A percentile compares a stretch with the other conserved stretches of the same genome.
Conservation (phyloP, 2,113 vertebrate genomes). For the Capra hircus region DNA sequence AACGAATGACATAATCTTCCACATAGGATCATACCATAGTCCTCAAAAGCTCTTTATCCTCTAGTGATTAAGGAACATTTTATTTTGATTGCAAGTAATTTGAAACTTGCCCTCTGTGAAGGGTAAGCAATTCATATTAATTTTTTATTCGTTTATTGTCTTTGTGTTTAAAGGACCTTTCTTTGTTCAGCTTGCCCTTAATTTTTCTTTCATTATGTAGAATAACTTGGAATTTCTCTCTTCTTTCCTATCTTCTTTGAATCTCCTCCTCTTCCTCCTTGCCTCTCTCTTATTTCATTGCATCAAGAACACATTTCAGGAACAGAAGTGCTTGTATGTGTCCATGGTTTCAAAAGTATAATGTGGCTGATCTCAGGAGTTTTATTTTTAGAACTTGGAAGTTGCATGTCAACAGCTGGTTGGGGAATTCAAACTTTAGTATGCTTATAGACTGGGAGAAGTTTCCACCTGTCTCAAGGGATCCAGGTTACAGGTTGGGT, state of each 20-base stretch:
- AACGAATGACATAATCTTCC: background rate
- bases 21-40: background rate
- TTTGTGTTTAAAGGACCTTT: background rate
- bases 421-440: constrained; percentile 17
- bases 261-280: background rate
- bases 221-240: background rate
- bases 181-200: background rate
- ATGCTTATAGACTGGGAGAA: background rate
- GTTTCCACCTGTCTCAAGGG: background rate
- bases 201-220: background rate
- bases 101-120: background rate
- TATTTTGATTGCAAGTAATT: constrained; percentile 11
- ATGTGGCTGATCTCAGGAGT: background rate
- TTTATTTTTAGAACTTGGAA: constrained; percentile 60
- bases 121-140: background rate
- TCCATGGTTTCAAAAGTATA: background rate
- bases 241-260: background rate
- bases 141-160: background rate
- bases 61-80: background rate
- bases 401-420: background rate
- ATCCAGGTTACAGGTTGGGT: background rate
- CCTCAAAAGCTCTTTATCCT: background rate
- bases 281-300: background rate
- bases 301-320: background rate
- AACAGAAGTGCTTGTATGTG: constrained; percentile 26